Evolutionary conservation across 1,140 invertebrate species (phyloP).

Genomic region (Brachionus sp.): DNA sequence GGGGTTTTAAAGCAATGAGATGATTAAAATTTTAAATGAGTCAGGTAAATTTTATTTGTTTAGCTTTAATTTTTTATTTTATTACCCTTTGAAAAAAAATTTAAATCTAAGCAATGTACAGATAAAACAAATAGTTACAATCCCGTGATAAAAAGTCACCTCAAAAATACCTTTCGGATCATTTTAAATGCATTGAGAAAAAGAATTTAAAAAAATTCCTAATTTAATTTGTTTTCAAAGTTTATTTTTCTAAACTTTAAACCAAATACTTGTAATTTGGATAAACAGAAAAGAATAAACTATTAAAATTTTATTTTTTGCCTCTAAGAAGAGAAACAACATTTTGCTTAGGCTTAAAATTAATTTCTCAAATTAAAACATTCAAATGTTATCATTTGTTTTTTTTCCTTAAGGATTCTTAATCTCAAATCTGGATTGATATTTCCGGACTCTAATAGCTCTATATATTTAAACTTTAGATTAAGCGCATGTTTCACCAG

Average conservation of each 20-base stretch:
- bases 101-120: background rate
- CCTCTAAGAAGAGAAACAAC: background rate
- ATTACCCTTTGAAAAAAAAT: background rate
- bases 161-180: background rate
- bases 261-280: background rate
- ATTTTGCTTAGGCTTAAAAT: background rate
- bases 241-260: background rate
- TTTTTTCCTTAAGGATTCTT: background rate
- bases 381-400: background rate
- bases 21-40: slow-evolving; percentile 17
- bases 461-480: background rate
- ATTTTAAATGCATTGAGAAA: background rate
- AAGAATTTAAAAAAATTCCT: background rate
- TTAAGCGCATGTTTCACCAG: background rate
- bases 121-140: slow-evolving; percentile 28
- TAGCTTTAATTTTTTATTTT: background rate
- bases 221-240: background rate
- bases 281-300: background rate
- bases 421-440: background rate
- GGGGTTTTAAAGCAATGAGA: background rate
- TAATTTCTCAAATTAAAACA: background rate
- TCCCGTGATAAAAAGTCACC: background rate
- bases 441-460: background rate
- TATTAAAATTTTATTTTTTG: background rate
- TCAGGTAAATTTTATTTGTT: slow-evolving; percentile 30